phyloP scores from a whole-genome alignment of 2,797 vertebrate genomes.

The Melopsittacus undulatus region DNA sequence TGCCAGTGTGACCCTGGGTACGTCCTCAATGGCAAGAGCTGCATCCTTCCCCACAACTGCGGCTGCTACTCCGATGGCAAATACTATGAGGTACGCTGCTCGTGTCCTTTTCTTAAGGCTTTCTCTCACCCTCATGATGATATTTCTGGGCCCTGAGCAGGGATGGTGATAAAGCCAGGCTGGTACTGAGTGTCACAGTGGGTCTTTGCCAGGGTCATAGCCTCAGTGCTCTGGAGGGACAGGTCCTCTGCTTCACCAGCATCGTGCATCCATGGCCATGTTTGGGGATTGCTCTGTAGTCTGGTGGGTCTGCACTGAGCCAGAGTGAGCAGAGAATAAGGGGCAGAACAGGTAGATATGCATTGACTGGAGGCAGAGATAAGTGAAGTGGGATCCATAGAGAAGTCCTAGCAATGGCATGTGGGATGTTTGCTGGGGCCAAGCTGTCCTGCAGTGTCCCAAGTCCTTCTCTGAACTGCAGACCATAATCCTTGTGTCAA shows the following conservation, averaged over 20 bases:
- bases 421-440: not conserved
- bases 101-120: accelerated
- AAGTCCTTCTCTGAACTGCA: not conserved
- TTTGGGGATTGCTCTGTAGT: not conserved
- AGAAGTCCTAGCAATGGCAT: accelerated
- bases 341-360: accelerated
- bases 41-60: constrained; percentile 93
- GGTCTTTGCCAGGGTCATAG: not conserved
- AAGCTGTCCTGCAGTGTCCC: not conserved
- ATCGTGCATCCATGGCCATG: accelerated
- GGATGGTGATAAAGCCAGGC: accelerated
- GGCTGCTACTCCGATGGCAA: constrained; percentile 96
- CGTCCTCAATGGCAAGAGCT: constrained; percentile 93
- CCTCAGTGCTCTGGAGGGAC: not conserved
- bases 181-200: accelerated
- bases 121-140: not conserved
- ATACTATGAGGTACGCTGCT: constrained; percentile 88
- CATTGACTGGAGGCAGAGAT: accelerated
- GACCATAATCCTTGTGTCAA: not conserved
- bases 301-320: not conserved
- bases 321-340: accelerated
- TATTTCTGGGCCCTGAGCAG: not conserved
- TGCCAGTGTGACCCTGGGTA: constrained; percentile 95
- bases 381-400: accelerated
- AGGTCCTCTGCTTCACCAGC: not conserved